Evolutionary conservation across 2,888 invertebrate genomes (phyloP), one percentile per base, ranked within the genome.

Genomic region (Caenorhabditis japonica): DNA sequence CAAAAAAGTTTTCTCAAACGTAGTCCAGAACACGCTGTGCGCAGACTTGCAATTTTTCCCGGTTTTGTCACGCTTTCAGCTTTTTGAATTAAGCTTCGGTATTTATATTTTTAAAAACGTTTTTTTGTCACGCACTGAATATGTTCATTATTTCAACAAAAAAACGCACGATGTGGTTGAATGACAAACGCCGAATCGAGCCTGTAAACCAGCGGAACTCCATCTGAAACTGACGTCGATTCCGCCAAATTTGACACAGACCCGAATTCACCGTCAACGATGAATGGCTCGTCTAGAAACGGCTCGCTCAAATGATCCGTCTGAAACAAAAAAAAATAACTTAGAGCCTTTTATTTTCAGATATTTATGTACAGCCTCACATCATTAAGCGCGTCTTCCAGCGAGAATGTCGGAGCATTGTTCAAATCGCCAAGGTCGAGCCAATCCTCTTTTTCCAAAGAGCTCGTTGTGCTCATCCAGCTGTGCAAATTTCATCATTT

Each of bases 351-450:
- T 36, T 10, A 41, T n/a, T 41, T 25, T 27, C 17, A 4, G n/a
- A 2, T 33, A 30, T 1, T 53, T 59, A 7, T 12, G n/a, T 19
- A 19, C 39, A 15, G 13, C 10, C 27, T 46, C 27, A 76, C 79
- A 41, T 79, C 72, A 15, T 76, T 64, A 17, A 84, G 70, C 5
- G 80, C 84, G 33, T 85, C 84, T 41, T 85, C 85, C n/a, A 85
- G 53, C 2, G 82, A 74, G 19, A 83, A 77, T 1, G 80, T 77
- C 3, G 80, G 76, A 17, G 80, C 61, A 36, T 80, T 79, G 39
- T 53, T 53, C 17, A 69, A 47, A 53, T 77, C 77, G 4, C 77
- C 76, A 25, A 82, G 51, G 39, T 84, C 83, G 43, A 83, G 68
- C 83, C 83, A 84, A 34, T 76, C 76, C 33, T 78, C 77, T 27